Conservation (phyloP, 2,113 vertebrate species). For the Xenus cinereus region DNA sequence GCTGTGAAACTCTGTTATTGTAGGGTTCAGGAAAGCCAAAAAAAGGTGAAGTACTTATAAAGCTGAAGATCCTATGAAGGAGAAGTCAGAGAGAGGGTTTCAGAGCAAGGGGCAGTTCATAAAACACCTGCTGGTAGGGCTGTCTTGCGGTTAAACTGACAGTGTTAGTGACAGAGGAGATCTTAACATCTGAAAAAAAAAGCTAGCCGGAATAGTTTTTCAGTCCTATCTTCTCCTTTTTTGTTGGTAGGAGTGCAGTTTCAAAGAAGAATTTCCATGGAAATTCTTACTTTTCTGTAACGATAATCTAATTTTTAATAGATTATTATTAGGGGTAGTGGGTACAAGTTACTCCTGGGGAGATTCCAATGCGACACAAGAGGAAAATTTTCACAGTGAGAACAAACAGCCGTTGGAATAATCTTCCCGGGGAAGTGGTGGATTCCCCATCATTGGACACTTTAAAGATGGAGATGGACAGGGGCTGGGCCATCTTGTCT, state of each 20-base stretch:
- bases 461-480: not conserved
- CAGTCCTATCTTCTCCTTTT: not conserved
- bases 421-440: not conserved
- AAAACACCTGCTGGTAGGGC: not conserved
- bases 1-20: not conserved
- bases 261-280: not conserved
- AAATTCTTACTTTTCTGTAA: not conserved
- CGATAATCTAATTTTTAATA: not conserved
- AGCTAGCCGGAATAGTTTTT: not conserved
- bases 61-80: not conserved
- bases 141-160: slow-evolving; percentile 34
- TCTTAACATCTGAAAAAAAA: not conserved
- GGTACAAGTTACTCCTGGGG: not conserved
- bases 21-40: not conserved
- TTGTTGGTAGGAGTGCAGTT: not conserved
- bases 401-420: not conserved
- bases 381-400: not conserved
- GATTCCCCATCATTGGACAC: not conserved
- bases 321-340: not conserved
- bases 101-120: not conserved
- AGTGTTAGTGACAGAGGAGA: not conserved
- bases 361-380: not conserved
- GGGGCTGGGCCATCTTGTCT: not conserved
- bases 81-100: not conserved
- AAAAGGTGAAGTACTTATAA: not conserved